Conservation (phyloP, 2,888 invertebrate species). For the Eupithecia exiguata region DNA sequence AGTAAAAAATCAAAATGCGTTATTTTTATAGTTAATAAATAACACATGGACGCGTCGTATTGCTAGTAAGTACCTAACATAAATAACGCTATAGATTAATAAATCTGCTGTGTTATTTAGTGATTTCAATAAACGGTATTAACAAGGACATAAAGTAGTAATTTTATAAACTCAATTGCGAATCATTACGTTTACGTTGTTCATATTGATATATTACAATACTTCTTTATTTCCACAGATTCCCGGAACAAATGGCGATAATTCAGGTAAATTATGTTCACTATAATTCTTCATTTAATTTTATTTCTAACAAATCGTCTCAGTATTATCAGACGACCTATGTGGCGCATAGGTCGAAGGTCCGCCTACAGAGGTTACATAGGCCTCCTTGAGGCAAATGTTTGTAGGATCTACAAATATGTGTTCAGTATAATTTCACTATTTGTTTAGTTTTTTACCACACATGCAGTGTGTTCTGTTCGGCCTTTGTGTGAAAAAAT, state of each 20-base stretch:
- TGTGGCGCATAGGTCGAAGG: too few species aligned
- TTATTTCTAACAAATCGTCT: neutral
- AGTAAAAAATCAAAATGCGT: neutral
- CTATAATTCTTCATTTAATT: neutral
- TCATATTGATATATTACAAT: neutral
- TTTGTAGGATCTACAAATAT: too few species aligned
- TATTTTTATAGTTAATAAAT: neutral
- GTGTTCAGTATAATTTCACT: too few species aligned
- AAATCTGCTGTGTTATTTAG: too few species aligned
- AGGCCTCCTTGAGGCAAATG: too few species aligned
- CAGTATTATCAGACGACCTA: too few species aligned
- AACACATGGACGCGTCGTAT: neutral
- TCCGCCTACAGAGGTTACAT: too few species aligned
- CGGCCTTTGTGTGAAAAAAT: neutral
- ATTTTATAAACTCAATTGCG: neutral
- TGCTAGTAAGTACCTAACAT: too few species aligned
- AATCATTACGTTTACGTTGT: neutral
- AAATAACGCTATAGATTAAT: neutral
- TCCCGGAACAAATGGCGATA: slow-evolving; percentile 40
- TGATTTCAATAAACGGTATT: too few species aligned
- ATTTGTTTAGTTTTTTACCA: neutral
- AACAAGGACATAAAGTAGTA: neutral
- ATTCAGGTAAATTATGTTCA: slow-evolving; percentile 41
- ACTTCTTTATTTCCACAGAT: slow-evolving; percentile 43
- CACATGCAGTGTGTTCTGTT: neutral